Conservation (phyloP, 1,140 invertebrate species). For the Teleopsis dalmanni region DNA sequence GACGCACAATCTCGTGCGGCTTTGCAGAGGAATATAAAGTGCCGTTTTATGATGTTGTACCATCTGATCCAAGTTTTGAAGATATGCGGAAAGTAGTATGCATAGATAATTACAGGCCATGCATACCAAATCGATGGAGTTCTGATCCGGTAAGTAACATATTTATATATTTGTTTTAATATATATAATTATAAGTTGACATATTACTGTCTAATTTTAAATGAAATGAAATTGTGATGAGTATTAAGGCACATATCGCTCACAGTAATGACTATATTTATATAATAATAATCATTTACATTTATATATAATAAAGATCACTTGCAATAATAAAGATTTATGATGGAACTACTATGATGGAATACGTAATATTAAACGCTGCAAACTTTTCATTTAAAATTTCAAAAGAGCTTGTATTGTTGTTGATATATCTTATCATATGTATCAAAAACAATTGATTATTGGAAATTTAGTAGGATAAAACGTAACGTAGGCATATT, state of each 20-base stretch:
- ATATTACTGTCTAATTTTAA: neutral
- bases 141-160: conserved; percentile 55
- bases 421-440: too few species aligned
- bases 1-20: conserved; percentile 63
- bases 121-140: conserved; percentile 70
- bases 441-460: too few species aligned
- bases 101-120: conserved; percentile 72
- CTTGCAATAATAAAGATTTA: neutral
- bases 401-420: too few species aligned
- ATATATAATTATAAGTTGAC: neutral
- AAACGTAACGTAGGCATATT: too few species aligned
- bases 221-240: neutral
- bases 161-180: neutral
- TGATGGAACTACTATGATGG: too few species aligned
- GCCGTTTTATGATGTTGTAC: conserved; percentile 82
- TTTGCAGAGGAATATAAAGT: conserved; percentile 77
- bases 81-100: conserved; percentile 93
- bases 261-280: neutral
- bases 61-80: conserved; percentile 84
- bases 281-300: neutral
- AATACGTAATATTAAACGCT: too few species aligned
- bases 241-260: neutral
- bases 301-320: neutral
- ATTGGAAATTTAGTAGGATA: too few species aligned
- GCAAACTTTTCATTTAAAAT: too few species aligned